Base-by-base conservation (phyloP, 2,888 invertebrate species). In the Lasiommata megera region DNA sequence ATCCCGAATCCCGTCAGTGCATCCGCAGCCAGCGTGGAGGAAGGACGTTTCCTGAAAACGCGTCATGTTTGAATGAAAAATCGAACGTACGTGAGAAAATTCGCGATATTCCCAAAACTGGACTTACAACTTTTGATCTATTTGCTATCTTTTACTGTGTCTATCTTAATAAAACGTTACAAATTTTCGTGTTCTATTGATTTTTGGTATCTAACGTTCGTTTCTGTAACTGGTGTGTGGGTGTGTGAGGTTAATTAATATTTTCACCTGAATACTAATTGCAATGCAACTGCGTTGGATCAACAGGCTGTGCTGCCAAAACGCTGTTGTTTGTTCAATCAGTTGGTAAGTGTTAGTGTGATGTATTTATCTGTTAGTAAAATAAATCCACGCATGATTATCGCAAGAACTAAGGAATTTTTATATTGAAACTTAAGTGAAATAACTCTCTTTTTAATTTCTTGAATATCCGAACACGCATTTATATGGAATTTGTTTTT, bases 1-100 rank as follows among this genome's bases (percentile, higher is more conserved):
- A 56, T 44, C 31, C 56, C 18, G 18, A 34, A 40, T 58, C 54
- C 50, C 60, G 60, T 55, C 52, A 62, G 62, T 62, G 57, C 57
- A 60, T 29, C 28, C 57, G 47, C 54, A 51, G 46, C 29, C 44
- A 40, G 16, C 60, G 52, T 38, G 23, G 52, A 40, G 54, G 12
- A 41, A 57, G 44, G 56, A 62, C 62, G 62, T 54, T 1, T 48
- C 40, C 41, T 0, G 36, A 43, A 61, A 40, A 12, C 12, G n/a
- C 37, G 9, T 12, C n/a, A 31, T 56, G 41, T 61, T 61, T 52
- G 48, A 29, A 18, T 31, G 8, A 38, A 46, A 31, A 36, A 46
- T 46, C 46, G 17, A 56, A 29, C 41, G 17, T 34, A 28, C 53
- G 56, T 37, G 51, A 34, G 38, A 51, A 56, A 52, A 58, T 48